Conservation (phyloP, 1,140 invertebrate species). For the Drosophila kohkoa region DNA sequence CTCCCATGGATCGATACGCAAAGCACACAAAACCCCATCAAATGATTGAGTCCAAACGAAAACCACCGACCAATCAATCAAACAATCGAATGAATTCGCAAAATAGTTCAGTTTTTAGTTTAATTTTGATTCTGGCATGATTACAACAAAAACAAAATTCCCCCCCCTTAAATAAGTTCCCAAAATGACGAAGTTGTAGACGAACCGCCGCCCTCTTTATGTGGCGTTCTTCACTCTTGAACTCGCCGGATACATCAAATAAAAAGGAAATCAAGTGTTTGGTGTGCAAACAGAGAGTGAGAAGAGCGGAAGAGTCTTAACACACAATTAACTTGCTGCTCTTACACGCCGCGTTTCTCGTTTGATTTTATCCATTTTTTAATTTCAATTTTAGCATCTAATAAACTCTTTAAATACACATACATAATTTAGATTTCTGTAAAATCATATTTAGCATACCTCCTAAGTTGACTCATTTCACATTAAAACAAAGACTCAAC, state of each 20-base stretch:
- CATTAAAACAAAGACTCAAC: slow-evolving; percentile 20
- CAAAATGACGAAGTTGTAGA: slow-evolving; percentile 68
- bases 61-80: not conserved
- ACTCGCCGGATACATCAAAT: not conserved
- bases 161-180: slow-evolving; percentile 49
- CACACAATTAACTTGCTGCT: slow-evolving; percentile 61
- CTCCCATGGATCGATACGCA: slow-evolving; percentile 30
- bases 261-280: not conserved
- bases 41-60: slow-evolving; percentile 13
- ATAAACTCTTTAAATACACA: slow-evolving; percentile 74
- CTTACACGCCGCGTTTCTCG: slow-evolving; percentile 62
- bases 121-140: slow-evolving; percentile 36
- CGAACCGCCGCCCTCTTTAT: slow-evolving; percentile 42
- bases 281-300: not conserved
- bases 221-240: slow-evolving; percentile 28
- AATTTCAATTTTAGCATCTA: slow-evolving; percentile 71
- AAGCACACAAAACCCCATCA: slow-evolving; percentile 26
- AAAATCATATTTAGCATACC: slow-evolving; percentile 36
- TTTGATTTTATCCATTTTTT: slow-evolving; percentile 73
- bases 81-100: not conserved
- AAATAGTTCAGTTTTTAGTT: slow-evolving; percentile 37
- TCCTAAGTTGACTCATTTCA: slow-evolving; percentile 43
- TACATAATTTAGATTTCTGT: slow-evolving; percentile 53
- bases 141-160: slow-evolving; percentile 10
- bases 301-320: slow-evolving; percentile 1